These are phyloP conservation scores for Nemapogon koenigi DNA, from an alignment of 2,888 invertebrate genomes.

Conservation along the genomic window DNA sequence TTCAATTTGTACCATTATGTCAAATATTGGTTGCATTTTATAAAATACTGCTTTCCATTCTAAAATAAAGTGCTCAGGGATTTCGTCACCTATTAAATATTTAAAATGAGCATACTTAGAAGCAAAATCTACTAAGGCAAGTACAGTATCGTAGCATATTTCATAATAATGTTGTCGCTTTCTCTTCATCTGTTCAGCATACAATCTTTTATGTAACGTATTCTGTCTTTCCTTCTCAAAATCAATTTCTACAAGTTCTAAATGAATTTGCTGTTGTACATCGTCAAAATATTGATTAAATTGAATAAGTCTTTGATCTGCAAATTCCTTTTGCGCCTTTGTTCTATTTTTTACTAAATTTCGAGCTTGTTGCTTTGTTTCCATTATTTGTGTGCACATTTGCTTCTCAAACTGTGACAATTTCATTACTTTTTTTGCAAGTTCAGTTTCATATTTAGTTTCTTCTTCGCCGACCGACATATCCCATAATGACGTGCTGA, in stretches of 20 bases:
- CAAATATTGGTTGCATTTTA: conserved; percentile 61
- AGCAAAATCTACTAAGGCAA: conserved; percentile 63
- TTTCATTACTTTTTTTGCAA: conserved; percentile 64
- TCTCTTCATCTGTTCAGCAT: conserved; percentile 55
- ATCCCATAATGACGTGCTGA: conserved; percentile 61
- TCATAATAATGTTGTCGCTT: conserved; percentile 51
- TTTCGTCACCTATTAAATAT: conserved; percentile 36
- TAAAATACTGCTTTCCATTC: conserved; percentile 66
- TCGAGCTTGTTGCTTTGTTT: conserved; percentile 65
- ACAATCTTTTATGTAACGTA: conserved; percentile 60
- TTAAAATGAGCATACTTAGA: conserved; percentile 57
- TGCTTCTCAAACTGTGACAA: conserved; percentile 71
- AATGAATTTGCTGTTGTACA: conserved; percentile 45
- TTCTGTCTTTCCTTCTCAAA: conserved; percentile 57
- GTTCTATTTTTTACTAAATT: conserved; percentile 59
- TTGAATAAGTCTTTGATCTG: conserved; percentile 52
- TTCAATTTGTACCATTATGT: conserved; percentile 46
- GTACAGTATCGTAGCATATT: conserved; percentile 56
- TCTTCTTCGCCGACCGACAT: conserved; percentile 58
- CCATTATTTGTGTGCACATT: conserved; percentile 68
- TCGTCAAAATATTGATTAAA: conserved; percentile 50
- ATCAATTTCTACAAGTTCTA: conserved; percentile 52
- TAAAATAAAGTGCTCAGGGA: conserved; percentile 52
- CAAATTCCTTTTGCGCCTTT: conserved; percentile 52
- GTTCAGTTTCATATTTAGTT: conserved; percentile 46